Evolutionary conservation across 2,113 vertebrate species (phyloP), one percentile per base, ranked within the genome.

Genomic region (Varanus salvator): DNA sequence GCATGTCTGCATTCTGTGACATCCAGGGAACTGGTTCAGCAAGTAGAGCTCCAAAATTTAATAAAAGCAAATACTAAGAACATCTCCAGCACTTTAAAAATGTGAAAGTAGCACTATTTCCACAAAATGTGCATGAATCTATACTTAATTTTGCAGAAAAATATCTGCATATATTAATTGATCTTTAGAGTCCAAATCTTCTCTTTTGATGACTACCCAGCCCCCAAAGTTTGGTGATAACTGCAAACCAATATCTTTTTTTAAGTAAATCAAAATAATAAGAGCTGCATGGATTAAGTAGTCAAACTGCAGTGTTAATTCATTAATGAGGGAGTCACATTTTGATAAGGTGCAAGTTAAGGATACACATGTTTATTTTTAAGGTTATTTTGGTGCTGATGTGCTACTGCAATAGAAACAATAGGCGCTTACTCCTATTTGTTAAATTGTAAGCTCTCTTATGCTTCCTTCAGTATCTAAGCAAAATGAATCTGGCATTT

Each of bases 121-220:
- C 80, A 8, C 48, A 87, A 50, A 86, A 83, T 54, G 44, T 86
- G 31, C 44, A 88, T 88, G 85, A 91, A 85, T 91, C 50, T n/a
- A 60, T 69, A n/a, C 11, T 60, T 88, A 0, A 81, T 80, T 84
- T 12, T 7, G 57, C 3, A 87, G 90, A 90, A 90, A 87, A 92
- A 21, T 38, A 31, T 76, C 48, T 87, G 90, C 91, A 34, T 27
- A 66, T 12, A 85, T 44, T 83, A 12, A 84, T 54, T 84, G 21
- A 52, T 77, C 14, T 78, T 64, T 87, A 71, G 60, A 25, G 44
- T 50, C 50, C 23, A 1, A 89, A 50, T 66, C n/a, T 7, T 11
- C 54, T 7, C 4, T 76, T 27, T n/a, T 9, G 72, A 60, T 17
- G 14, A n/a, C 57, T 7, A 64, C 44, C 4, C 38, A 9, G 80